Evolutionary conservation across 2,797 vertebrate genomes (phyloP).

Genomic region (Pangasius sanitwongsei): DNA sequence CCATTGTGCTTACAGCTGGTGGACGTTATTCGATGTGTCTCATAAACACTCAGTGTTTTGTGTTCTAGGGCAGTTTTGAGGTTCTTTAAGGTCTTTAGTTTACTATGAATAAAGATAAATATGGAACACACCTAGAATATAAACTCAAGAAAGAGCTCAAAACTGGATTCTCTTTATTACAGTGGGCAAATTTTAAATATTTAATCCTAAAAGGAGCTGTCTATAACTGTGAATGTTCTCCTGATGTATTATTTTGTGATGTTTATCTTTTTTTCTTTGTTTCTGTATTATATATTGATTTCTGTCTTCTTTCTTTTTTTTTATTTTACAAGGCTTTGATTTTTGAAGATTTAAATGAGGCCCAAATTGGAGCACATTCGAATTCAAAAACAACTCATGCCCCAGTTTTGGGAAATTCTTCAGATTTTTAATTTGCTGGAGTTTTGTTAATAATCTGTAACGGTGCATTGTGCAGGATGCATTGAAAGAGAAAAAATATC

Average conservation of each 20-base stretch:
- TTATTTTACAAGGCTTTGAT: neutral
- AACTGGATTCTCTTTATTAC: neutral
- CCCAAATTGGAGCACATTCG: neutral
- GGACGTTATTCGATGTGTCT: no score
- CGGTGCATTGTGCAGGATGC: neutral
- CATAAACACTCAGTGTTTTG: neutral
- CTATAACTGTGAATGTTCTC: neutral
- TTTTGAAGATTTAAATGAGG: neutral
- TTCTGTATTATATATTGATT: neutral
- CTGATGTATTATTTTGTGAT: neutral
- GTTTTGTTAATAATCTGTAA: neutral
- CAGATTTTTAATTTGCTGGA: neutral
- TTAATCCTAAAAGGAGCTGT: neutral
- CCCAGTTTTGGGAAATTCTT: neutral
- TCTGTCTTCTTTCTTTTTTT: neutral
- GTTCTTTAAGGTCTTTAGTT: neutral
- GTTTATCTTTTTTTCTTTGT: neutral
- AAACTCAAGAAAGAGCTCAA: neutral
- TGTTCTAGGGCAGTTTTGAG: neutral
- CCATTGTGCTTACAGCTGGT: neutral
- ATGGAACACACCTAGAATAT: neutral
- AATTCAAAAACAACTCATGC: neutral
- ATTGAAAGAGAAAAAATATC: neutral
- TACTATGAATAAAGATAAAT: no score
- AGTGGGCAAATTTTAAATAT: neutral